phyloP scores from a whole-genome alignment of 2,888 invertebrate genomes.

The Nasonia oneida region DNA sequence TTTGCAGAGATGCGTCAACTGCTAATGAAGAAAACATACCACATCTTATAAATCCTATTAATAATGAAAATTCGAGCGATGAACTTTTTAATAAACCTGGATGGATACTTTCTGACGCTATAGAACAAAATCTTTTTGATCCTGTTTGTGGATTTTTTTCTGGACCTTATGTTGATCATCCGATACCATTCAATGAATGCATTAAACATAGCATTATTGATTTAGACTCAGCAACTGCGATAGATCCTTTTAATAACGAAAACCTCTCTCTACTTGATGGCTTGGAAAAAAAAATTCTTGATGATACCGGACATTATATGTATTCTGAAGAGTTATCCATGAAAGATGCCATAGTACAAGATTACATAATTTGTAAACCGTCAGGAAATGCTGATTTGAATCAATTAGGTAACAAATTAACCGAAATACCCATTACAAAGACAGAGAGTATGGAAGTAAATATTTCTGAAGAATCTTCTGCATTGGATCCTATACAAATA shows the following conservation, averaged over 20 bases:
- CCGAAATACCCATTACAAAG: conserved; percentile 74
- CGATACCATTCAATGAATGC: conserved; percentile 93
- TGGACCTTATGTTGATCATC: conserved; percentile 81
- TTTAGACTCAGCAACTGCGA: conserved; percentile 89
- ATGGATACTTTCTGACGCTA: conserved; percentile 24
- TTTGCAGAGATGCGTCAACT: conserved; percentile 8
- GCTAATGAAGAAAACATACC: background rate
- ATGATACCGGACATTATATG: conserved; percentile 88
- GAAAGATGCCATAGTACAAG: conserved; percentile 86
- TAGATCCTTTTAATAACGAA: conserved; percentile 88
- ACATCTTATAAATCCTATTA: too few species aligned
- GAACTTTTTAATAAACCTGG: background rate
- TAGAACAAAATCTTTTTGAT: conserved; percentile 26
- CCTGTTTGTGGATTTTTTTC: conserved; percentile 18
- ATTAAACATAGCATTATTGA: conserved; percentile 92
- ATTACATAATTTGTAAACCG: conserved; percentile 83
- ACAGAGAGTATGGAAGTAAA: conserved; percentile 77
- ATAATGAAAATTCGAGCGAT: background rate
- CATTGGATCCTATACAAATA: conserved; percentile 86
- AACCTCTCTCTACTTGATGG: conserved; percentile 86
- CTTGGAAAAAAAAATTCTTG: conserved; percentile 89
- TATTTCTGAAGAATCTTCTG: conserved; percentile 78
- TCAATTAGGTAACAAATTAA: background rate
- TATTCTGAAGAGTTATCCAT: conserved; percentile 83
- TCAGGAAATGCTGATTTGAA: background rate